Evolutionary conservation across 1,140 invertebrate species (phyloP).

Genomic region (Macrocentrus cingulum): DNA sequence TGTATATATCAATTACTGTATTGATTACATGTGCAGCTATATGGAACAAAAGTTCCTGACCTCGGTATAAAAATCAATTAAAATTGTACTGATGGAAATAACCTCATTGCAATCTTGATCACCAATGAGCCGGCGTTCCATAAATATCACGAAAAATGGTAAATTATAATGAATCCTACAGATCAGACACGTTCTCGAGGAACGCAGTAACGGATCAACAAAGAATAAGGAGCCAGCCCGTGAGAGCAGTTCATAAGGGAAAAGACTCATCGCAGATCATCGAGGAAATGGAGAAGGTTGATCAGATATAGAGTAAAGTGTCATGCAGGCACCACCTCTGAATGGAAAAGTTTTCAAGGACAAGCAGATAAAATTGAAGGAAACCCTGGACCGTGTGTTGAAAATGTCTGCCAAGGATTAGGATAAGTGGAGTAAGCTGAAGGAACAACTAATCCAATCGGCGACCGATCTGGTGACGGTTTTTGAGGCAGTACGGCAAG

Average conservation of each 20-base stretch:
- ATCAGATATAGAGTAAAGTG: constrained; percentile 98
- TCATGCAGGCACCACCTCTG: constrained; percentile 86
- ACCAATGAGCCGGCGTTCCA: constrained; percentile 95
- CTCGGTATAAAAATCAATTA: too few species aligned
- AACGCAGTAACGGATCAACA: constrained; percentile 94
- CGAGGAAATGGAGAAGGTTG: constrained; percentile 95
- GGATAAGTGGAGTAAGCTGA: constrained; percentile 89
- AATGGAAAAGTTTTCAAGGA: constrained; percentile 97
- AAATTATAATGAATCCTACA: constrained; percentile 99
- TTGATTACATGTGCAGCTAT: too few species aligned
- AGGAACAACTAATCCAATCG: constrained; percentile 89
- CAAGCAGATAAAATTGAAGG: constrained; percentile 92
- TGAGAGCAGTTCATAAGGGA: constrained; percentile 94
- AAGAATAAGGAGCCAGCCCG: constrained; percentile 98
- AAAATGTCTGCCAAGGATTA: constrained; percentile 97
- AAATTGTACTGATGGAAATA: too few species aligned
- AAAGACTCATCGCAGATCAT: constrained; percentile 95
- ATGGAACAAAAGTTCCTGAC: too few species aligned
- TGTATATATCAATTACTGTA: too few species aligned
- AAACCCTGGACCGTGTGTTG: constrained; percentile 91
- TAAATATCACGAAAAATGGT: constrained; percentile 99
- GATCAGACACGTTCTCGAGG: constrained; percentile 98
- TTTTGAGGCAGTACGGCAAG: constrained; percentile 92
- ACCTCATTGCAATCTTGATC: too few species aligned
- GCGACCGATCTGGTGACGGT: constrained; percentile 86